Base-by-base conservation (phyloP, 1,140 invertebrate species). In the Acromyrmex charruanus region DNA sequence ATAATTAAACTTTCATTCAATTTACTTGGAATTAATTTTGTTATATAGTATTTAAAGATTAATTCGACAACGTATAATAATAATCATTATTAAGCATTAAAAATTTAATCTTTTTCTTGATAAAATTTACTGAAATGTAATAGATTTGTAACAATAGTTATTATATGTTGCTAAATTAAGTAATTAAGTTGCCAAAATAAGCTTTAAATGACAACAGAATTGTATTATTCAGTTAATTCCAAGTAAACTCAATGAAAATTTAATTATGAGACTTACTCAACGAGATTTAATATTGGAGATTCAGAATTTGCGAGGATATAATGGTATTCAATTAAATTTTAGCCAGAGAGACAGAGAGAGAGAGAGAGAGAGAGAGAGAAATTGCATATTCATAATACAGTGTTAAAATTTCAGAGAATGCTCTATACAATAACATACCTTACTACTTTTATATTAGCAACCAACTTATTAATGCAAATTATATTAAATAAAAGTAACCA, bases 361-460 rank as follows among this genome's bases (percentile, higher is more conserved):
- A 16, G 6, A 21, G 21, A 16, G 6, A 21, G 16, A 16, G 6
- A 21, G 21, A 16, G 6, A 21, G 21, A 21, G 21, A 82, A 72
- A 82, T 82, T 61, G 39, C 25, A 44, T 49, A 21, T 59, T 58
- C 7, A 39, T 61, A 39, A 16, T 72, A 81, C 5, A 5, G 21
- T 55, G 51, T n/a, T 58, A 44, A 35, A 39, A 75, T 35, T 5
- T 75, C 31, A 39, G 31, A 75, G 16, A 31, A 55, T 25, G 10
- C 18, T 39, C 18, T 59, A 5, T n/a, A 59, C 21, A 14, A 16
- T 18, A 21, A 39, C 3, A 18, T 74, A 31, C 21, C 28, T 74
- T 21, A 10, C 25, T 58, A 58, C 39, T 44, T 44, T 44, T 44
- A 44, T 44, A 6, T n/a, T 58, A 69, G 4, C 2, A 7, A 49